These are phyloP conservation scores for Tauraco hartlaubi DNA, from an alignment of 2,797 vertebrate genomes.

Conservation along the genomic window DNA sequence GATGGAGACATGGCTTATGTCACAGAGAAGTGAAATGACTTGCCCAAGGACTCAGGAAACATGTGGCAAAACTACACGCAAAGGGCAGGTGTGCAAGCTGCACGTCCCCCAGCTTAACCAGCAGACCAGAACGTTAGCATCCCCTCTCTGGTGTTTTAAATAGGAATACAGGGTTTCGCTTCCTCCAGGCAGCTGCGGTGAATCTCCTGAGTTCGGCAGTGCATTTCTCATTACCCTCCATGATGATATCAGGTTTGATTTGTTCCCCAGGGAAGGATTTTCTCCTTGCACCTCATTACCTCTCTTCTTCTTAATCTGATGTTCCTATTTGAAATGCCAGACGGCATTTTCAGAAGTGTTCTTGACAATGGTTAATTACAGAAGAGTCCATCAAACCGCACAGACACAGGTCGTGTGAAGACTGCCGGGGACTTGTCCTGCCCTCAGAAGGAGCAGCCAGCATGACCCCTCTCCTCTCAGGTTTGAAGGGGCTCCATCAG, in stretches of 20 bases:
- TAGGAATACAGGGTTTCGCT: neutral
- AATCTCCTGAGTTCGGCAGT: neutral
- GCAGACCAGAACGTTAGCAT: constrained; percentile 12
- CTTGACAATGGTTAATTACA: constrained; percentile 64
- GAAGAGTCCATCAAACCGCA: constrained; percentile 24
- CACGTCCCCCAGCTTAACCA: neutral
- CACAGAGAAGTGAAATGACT: constrained; percentile 5
- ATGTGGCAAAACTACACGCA: neutral
- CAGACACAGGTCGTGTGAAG: neutral
- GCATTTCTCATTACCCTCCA: constrained; percentile 58
- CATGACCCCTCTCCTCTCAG: neutral
- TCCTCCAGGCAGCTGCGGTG: constrained; percentile 5
- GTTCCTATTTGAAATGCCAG: constrained; percentile 46
- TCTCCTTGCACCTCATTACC: constrained; percentile 70
- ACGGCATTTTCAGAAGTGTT: constrained; percentile 12
- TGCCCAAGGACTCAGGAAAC: neutral
- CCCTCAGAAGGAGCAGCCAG: neutral
- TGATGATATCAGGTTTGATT: constrained; percentile 62
- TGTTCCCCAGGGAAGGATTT: constrained; percentile 61
- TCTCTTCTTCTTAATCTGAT: constrained; percentile 56
- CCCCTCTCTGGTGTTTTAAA: constrained; percentile 27
- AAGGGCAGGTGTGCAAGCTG: constrained; percentile 21
- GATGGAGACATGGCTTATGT: neutral
- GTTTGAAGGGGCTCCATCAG: neutral
- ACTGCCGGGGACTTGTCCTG: neutral